phyloP scores from a whole-genome alignment of 1,140 invertebrate species.

The Drosophila varians region DNA sequence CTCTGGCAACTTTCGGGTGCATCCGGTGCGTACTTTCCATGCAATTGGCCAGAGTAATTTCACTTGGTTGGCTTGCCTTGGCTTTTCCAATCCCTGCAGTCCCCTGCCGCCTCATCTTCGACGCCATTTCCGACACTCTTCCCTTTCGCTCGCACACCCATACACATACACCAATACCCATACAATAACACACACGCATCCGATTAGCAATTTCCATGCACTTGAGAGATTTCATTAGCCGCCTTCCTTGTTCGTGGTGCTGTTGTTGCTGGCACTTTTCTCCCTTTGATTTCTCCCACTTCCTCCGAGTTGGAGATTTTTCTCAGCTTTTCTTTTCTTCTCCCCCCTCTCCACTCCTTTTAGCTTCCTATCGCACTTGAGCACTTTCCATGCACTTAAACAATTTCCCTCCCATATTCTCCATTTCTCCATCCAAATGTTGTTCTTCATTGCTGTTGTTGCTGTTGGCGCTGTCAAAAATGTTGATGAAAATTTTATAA shows the following conservation, averaged over 20 bases:
- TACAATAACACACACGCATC: conserved; percentile 33
- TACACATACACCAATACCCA: neutral
- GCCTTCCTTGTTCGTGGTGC: conserved; percentile 43
- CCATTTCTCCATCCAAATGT: conserved; percentile 65
- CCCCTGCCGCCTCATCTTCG: neutral
- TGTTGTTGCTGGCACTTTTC: conserved; percentile 19
- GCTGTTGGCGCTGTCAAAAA: conserved; percentile 52
- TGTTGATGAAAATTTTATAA: conserved; percentile 80
- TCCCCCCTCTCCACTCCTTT: neutral
- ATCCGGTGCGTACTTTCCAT: conserved; percentile 64
- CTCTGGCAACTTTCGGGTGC: conserved; percentile 40
- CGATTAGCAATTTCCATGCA: conserved; percentile 79
- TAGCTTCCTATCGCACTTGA: conserved; percentile 31
- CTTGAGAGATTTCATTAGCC: conserved; percentile 71
- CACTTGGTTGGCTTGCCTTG: conserved; percentile 30
- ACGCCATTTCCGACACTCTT: conserved; percentile 22
- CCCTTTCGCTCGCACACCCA: neutral
- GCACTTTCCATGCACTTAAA: conserved; percentile 79
- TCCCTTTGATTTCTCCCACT: conserved; percentile 31
- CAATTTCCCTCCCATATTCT: conserved; percentile 64
- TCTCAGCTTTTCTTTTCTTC: neutral
- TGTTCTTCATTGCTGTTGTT: conserved; percentile 34
- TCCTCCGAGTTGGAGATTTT: conserved; percentile 9
- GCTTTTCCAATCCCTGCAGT: conserved; percentile 1
- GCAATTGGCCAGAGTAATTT: conserved; percentile 78